Percentiles rank a stretch among this genome's conserved stretches.
These are phyloP conservation scores for Peromyscus eremicus DNA, from an alignment of 2,797 vertebrate species.

Conservation along the genomic window DNA sequence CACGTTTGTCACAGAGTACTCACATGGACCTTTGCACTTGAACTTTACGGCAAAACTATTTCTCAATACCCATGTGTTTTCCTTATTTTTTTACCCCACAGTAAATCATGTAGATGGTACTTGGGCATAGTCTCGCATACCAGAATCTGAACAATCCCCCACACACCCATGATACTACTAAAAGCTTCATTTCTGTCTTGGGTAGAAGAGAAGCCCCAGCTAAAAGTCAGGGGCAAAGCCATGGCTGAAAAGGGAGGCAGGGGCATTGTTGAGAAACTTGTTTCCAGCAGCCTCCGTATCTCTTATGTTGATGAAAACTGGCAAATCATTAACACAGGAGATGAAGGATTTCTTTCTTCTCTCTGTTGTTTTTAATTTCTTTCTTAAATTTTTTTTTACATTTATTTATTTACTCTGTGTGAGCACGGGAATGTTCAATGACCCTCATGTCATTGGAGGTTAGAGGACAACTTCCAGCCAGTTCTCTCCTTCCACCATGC, in stretches of 20 bases:
- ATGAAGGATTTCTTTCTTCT: background rate
- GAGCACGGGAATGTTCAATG: background rate
- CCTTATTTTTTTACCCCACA: background rate
- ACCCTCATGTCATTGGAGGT: background rate
- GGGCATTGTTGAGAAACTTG: background rate
- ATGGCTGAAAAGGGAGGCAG: background rate
- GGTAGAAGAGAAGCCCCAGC: background rate
- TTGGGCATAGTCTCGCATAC: background rate
- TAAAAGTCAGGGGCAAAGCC: background rate
- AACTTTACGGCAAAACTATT: constrained; percentile 33
- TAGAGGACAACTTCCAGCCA: background rate
- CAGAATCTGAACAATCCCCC: background rate
- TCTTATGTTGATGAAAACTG: background rate
- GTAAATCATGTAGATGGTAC: background rate
- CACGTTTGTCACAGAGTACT: constrained; percentile 10
- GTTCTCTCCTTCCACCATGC: too few relatives aligned
- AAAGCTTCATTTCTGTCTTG: background rate
- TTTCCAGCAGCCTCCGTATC: background rate
- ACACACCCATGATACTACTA: too few relatives aligned
- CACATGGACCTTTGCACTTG: background rate
- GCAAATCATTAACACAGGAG: background rate
- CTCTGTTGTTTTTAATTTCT: background rate
- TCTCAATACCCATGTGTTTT: constrained; percentile 44
- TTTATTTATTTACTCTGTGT: background rate
- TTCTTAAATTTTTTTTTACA: background rate